Conservation (phyloP, 2,113 vertebrate species). For the Amphiprion percula region DNA sequence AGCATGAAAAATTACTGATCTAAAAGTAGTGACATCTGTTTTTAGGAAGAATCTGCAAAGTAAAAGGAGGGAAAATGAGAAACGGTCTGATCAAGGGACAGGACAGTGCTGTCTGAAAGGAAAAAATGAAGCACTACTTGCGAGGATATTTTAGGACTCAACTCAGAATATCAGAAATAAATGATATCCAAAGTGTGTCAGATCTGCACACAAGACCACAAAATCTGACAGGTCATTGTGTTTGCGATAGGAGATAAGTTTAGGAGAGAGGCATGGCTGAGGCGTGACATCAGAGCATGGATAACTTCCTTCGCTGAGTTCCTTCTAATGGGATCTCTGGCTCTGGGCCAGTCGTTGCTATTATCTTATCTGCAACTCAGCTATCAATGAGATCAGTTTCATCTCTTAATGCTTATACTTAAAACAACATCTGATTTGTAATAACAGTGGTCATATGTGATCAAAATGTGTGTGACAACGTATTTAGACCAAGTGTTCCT, state of each 20-base stretch:
- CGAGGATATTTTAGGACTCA: not conserved
- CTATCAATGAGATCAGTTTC: constrained; percentile 37
- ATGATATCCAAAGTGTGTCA: not conserved
- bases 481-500: not conserved
- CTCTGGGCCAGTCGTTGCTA: constrained; percentile 22
- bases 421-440: constrained; percentile 27
- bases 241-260: constrained; percentile 13
- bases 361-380: constrained; percentile 37
- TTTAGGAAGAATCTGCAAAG: constrained; percentile 6
- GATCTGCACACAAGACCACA: not conserved
- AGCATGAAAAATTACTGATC: constrained; percentile 27
- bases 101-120: not conserved
- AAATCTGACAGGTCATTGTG: constrained; percentile 37
- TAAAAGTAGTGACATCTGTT: constrained; percentile 47
- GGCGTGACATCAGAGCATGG: constrained; percentile 21
- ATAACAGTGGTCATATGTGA: not conserved
- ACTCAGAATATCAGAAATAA: constrained; percentile 1
- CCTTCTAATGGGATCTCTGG: constrained; percentile 64
- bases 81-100: constrained; percentile 3
- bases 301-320: constrained; percentile 29
- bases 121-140: not conserved
- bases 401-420: constrained; percentile 13
- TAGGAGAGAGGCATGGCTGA: constrained; percentile 35
- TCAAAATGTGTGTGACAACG: not conserved
- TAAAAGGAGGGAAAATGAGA: constrained; percentile 13